phyloP scores from a whole-genome alignment of 2,888 invertebrate species.

The Ellobium chinense region DNA sequence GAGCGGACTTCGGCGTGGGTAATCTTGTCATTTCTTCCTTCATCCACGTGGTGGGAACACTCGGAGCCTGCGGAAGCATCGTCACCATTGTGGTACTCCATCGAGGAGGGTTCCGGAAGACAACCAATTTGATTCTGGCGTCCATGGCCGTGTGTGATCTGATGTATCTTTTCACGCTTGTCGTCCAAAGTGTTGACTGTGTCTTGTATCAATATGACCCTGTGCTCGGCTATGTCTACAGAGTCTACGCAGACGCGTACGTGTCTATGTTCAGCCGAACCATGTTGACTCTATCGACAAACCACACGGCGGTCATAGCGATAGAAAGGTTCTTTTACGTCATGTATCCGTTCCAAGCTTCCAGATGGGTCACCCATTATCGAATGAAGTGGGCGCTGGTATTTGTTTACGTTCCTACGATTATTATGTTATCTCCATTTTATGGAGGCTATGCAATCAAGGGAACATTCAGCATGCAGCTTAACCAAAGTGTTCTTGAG shows the following conservation, averaged over 20 bases:
- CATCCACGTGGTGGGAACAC: neutral
- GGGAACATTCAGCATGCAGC: neutral
- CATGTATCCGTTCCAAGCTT: neutral
- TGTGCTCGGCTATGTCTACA: neutral
- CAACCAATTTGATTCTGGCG: neutral
- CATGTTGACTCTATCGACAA: neutral
- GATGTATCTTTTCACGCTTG: neutral
- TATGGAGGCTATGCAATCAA: neutral
- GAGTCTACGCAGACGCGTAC: neutral
- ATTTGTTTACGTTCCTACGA: neutral
- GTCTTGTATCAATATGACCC: neutral
- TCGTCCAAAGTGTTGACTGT: neutral
- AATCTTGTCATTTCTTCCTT: no score
- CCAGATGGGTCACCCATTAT: neutral
- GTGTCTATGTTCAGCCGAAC: no score
- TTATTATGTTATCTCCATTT: neutral
- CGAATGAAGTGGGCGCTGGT: neutral
- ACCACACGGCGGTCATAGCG: neutral
- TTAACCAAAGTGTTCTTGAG: neutral
- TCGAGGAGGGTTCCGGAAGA: neutral
- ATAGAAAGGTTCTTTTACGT: neutral
- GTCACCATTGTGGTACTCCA: neutral
- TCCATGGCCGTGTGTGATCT: constrained; percentile 15
- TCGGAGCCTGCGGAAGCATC: neutral
- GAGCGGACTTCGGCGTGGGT: no score